phyloP scores from a whole-genome alignment of 2,113 vertebrate species.

The Notarius lentiginosus region DNA sequence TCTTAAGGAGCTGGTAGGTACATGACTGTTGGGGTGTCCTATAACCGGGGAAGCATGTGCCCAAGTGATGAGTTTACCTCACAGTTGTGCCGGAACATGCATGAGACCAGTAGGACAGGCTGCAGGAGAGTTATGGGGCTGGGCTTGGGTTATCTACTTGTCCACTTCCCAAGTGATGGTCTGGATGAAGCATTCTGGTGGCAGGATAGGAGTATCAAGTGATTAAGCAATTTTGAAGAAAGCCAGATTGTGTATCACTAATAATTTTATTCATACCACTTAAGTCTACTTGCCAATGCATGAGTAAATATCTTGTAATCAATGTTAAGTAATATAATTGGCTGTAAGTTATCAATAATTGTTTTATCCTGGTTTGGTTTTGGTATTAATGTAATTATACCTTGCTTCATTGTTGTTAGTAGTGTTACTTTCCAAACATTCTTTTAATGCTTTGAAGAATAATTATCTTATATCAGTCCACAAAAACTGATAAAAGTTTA shows the following conservation, averaged over 20 bases:
- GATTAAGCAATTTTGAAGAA: neutral
- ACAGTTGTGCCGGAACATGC: no score
- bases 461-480: neutral
- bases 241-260: neutral
- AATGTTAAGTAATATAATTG: neutral
- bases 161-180: no score
- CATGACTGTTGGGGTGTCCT: no score
- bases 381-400: constrained; percentile 2
- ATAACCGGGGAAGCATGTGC: no score
- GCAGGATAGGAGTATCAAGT: no score
- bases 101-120: no score
- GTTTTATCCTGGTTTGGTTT: neutral
- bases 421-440: neutral
- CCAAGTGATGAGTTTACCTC: no score
- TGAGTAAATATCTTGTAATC: neutral
- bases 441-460: neutral
- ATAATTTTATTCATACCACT: constrained; percentile 7
- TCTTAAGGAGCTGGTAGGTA: no score
- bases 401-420: constrained; percentile 9
- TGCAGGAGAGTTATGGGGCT: no score
- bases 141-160: no score
- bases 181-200: no score
- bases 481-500: neutral
- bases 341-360: neutral
- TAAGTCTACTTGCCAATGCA: neutral